Base-by-base conservation (phyloP, 2,797 vertebrate genomes). In the Sternarchorhynchus goeldii region DNA sequence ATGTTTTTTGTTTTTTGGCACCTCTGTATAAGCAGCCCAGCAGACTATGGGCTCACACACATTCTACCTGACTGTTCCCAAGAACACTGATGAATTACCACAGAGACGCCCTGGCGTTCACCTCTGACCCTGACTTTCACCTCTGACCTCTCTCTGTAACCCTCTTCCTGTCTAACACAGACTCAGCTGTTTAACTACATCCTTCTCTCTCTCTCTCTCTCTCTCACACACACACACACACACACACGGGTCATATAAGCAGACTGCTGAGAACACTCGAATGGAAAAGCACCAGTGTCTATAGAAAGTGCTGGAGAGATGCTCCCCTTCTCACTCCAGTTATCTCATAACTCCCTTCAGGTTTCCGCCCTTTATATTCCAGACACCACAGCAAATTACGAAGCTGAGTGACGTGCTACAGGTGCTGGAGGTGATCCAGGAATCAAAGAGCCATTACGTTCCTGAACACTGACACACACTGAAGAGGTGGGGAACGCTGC, bases 91-190 rank as follows among this genome's bases (percentile, higher is more conserved):
- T 90, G 84, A 88, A 91, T 89, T 87, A 87, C 86, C 83, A 85
- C 85, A 87, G 82, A 86, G 76, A 88, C 84, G 90, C 91, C 89
- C 25, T 25, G 1, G 1, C 25, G 25, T 25, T 25, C 25, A 25
- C 25, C 25, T 25, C 86, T 82, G 85, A 82, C 88, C 85, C 86
- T 90, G 91, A 90, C 90, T 90, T 91, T 90, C 89, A 90, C 78
- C 86, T 74, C 62, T 82, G 65, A 66, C 79, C 81, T 81, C 75
- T 68, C 60, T 69, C 57, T 60, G 32, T 20, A 25, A 58, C 17
- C 62, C 63, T 79, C 50, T 57, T 18, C 63, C 8, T 56, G 56
- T 56, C 41, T 75, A 12, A 4, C 71, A 53, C 31, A 31, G 20
- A n/a, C 20, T 25, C 12, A 25, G 39, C 56, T 31, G 34, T 36